Conservation (phyloP, 2,888 invertebrate genomes). For the Pyrrhia umbra region DNA sequence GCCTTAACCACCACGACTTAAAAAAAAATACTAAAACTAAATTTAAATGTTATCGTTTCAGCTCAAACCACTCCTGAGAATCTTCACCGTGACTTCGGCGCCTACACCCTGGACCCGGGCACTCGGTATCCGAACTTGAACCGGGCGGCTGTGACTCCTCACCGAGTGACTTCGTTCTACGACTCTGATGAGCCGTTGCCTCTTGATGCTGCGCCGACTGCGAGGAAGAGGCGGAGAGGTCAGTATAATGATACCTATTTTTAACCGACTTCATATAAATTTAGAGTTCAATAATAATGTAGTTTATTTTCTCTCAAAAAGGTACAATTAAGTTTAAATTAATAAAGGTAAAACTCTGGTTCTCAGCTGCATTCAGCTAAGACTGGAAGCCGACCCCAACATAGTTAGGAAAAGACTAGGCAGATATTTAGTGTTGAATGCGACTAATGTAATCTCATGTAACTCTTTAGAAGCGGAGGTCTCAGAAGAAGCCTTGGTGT, state of each 20-base stretch:
- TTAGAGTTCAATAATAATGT: too few species aligned
- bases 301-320: too few species aligned
- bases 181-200: slow-evolving; percentile 83
- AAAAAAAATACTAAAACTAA: too few species aligned
- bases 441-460: too few species aligned
- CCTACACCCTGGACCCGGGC: slow-evolving; percentile 96
- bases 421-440: too few species aligned
- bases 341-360: too few species aligned
- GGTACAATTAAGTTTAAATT: too few species aligned
- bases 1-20: too few species aligned
- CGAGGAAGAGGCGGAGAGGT: slow-evolving; percentile 76
- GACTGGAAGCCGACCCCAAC: too few species aligned
- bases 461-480: slow-evolving; percentile 91
- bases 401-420: too few species aligned
- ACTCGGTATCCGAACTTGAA: slow-evolving; percentile 96
- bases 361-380: too few species aligned
- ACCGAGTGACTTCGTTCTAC: slow-evolving; percentile 91
- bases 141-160: slow-evolving; percentile 93
- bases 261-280: too few species aligned
- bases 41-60: slow-evolving; percentile 70
- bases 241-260: background rate
- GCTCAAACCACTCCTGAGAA: slow-evolving; percentile 99
- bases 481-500: slow-evolving; percentile 93
- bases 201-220: slow-evolving; percentile 74
- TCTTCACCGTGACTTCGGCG: slow-evolving; percentile 96